Percentiles rank a stretch among this genome's conserved stretches.
These are phyloP conservation scores for Heteractis magnifica DNA, from an alignment of 92 coral and sea anemone genomes.

Conservation along the genomic window DNA sequence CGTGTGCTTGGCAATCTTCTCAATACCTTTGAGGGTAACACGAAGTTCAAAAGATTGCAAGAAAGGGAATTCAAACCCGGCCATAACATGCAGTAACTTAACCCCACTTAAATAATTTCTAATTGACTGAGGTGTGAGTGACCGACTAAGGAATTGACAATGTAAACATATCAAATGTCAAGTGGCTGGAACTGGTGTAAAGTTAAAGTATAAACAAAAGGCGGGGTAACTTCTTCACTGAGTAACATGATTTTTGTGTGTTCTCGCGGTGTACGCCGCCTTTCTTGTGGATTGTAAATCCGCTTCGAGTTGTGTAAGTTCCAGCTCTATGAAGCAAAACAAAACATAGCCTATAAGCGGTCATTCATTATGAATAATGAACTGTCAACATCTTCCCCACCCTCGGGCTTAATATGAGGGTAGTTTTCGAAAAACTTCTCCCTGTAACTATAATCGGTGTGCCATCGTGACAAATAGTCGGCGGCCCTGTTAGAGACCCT, in stretches of 20 bases:
- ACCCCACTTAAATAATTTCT: not conserved
- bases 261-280: constrained; percentile 11
- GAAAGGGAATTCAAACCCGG: constrained; percentile 11
- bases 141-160: constrained; percentile 41
- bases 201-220: not conserved
- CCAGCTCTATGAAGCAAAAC: not conserved
- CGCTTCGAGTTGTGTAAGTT: not conserved
- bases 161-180: constrained; percentile 10
- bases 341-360: not conserved
- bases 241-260: constrained; percentile 12
- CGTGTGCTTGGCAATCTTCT: too few relatives aligned
- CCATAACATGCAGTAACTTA: constrained; percentile 20
- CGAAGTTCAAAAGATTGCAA: too few relatives aligned
- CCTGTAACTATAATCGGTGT: too few relatives aligned
- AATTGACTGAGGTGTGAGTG: constrained; percentile 33
- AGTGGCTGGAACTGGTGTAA: not conserved
- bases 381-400: too few relatives aligned
- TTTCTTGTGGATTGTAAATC: constrained; percentile 4
- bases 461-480: too few relatives aligned
- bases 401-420: too few relatives aligned
- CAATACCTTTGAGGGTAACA: too few relatives aligned
- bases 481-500: too few relatives aligned
- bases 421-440: too few relatives aligned
- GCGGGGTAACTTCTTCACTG: constrained; percentile 12
- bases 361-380: not conserved